Percentiles rank a stretch among this genome's conserved stretches.
Conservation (phyloP, 2,888 invertebrate genomes). For the Dione vanillae region DNA sequence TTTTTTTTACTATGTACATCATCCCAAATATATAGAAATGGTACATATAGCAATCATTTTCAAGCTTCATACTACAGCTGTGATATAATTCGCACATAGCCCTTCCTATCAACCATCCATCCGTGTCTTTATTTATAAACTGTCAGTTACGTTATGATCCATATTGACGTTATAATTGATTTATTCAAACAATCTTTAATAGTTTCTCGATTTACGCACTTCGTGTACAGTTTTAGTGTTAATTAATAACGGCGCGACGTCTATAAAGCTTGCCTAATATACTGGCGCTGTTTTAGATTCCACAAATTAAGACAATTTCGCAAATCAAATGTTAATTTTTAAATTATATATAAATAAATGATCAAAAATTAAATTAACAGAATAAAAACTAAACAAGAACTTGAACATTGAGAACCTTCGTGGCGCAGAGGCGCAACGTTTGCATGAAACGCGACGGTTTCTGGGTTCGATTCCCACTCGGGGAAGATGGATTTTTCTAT, state of each 20-base stretch:
- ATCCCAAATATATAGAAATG: too few relatives aligned
- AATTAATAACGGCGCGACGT: constrained; percentile 23
- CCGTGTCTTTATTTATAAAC: constrained; percentile 11
- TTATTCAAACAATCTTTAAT: constrained; percentile 35
- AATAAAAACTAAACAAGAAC: too few relatives aligned
- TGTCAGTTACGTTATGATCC: constrained; percentile 32
- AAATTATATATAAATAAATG: too few relatives aligned
- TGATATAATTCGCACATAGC: not conserved
- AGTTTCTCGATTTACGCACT: constrained; percentile 34
- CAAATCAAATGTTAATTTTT: not conserved
- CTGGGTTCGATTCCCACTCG: too few relatives aligned
- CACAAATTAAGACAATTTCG: not conserved
- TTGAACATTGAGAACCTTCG: too few relatives aligned
- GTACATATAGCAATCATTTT: too few relatives aligned
- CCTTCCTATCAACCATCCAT: not conserved
- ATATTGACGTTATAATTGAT: constrained; percentile 37
- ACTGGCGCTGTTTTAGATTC: not conserved
- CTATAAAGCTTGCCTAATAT: constrained; percentile 10
- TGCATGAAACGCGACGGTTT: too few relatives aligned
- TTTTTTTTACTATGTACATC: too few relatives aligned
- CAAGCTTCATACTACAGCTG: too few relatives aligned
- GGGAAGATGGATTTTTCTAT: too few relatives aligned
- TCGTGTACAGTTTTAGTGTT: constrained; percentile 22
- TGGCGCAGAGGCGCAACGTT: too few relatives aligned
- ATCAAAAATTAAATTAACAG: too few relatives aligned